These are phyloP conservation scores for Trichogramma dendrolimi DNA, from an alignment of 2,888 invertebrate species.

Conservation along the genomic window DNA sequence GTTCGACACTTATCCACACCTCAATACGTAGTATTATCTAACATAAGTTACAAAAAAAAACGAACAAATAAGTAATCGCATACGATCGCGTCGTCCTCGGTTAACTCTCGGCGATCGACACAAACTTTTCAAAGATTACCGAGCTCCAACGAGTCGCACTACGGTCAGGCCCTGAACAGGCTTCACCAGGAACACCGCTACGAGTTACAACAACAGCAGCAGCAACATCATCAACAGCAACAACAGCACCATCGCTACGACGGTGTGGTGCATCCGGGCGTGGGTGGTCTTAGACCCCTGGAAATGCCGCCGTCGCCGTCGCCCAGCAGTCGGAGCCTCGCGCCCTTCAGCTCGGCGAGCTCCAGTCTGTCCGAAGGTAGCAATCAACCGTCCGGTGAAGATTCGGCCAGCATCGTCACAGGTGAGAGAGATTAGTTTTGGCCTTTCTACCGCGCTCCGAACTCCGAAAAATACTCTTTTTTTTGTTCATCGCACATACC, in stretches of 20 bases:
- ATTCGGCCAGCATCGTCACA: conserved; percentile 81
- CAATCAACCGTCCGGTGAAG: conserved; percentile 52
- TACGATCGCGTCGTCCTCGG: not conserved
- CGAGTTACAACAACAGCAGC: conserved; percentile 49
- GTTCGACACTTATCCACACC: too few species aligned
- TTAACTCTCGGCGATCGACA: conserved; percentile 29
- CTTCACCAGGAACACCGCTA: conserved; percentile 49
- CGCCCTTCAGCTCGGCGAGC: conserved; percentile 84
- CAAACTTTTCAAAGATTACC: conserved; percentile 48
- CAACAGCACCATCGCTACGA: not conserved
- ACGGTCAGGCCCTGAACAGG: conserved; percentile 51
- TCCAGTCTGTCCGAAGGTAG: conserved; percentile 77
- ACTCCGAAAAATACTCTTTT: conserved; percentile 21
- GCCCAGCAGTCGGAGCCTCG: conserved; percentile 75
- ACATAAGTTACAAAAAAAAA: conserved; percentile 1
- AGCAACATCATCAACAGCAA: not conserved
- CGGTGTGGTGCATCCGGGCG: conserved; percentile 8
- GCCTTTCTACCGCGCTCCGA: not conserved
- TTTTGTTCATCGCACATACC: not conserved
- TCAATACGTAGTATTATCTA: too few species aligned
- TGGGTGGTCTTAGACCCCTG: conserved; percentile 46
- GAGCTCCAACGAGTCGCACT: conserved; percentile 43
- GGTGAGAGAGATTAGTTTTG: conserved; percentile 56
- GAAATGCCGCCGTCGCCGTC: conserved; percentile 74
- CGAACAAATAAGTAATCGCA: conserved; percentile 1